Base-by-base conservation (phyloP, 2,888 invertebrate genomes). In the Bursaphelenchus okinawaensis region DNA sequence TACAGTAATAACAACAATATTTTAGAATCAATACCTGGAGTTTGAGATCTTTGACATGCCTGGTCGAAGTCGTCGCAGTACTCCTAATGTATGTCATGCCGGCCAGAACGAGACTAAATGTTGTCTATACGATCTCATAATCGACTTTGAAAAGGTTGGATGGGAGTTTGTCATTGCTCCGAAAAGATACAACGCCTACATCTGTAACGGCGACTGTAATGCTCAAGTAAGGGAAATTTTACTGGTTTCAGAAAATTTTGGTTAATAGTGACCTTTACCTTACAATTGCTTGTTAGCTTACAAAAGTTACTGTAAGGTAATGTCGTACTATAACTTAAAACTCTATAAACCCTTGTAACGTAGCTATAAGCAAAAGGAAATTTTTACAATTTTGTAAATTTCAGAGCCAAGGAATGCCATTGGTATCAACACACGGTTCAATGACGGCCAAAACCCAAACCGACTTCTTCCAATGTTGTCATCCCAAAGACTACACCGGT, bases 101-200 rank as follows among this genome's bases (percentile, higher is more conserved):
- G 73, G 61, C 62, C 73, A 75, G 22, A 75, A 75, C n/a, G 81
- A 83, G 58, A 71, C 75, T 9, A 75, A 83, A 55, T 96, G 96
- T 85, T 96, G 96, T 83, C 89, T 94, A 4, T 93, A 93, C 84
- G 93, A 93, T 0, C 56, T 80, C 50, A 58, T 72, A 16, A 92
- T 96, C 19, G 92, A 94, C 86, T 96, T 96, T 84, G 90, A 91
- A 75, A 89, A 90, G 81, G 93, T 95, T 83, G 93, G 93, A 26
- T 95, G 94, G 93, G 92, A 94, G 83, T 96, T 93, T 89, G 91
- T 96, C 79, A 92, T 96, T 66, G 93, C 93, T 0, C 96, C 96
- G 0, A 92, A 91, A 80, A 87, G 89, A 76, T 96, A 94, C 86
- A 90, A 91, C 81, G 94, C 95, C 7, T 92, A 92, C 85, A 93